Base-by-base conservation (phyloP, 2,113 vertebrate genomes). In the Empidonax traillii region DNA sequence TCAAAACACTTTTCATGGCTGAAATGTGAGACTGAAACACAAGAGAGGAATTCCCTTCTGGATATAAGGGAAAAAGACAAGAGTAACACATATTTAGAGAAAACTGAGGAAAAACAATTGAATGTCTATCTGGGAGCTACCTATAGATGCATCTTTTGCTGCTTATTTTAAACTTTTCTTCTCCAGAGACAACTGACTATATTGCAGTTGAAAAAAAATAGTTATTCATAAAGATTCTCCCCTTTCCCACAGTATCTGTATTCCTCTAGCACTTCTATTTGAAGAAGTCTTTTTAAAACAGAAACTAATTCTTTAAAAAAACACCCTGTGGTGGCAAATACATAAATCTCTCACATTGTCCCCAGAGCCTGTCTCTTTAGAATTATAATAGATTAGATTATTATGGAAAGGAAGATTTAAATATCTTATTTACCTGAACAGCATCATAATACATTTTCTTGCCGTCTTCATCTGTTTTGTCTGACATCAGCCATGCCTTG, bases 401-500 rank as follows among this genome's bases (percentile, higher is more conserved):
- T 59, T 94, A 90, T 86, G 79, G 62, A 75, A 97, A 96, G 77
- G 56, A 87, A 93, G 90, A 97, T 94, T 95, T 96, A 97, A 96
- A 87, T 82, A 75, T 77, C 84, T 89, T 61, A 84, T 94, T 98
- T 98, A 99, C 99, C 99, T 99, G 98, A 96, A 99, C 97, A 86
- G 99, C 98, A 61, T 99, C 98, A 43, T 99, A 99, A 98, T 99
- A 99, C 98, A 99, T 99, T 97, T 98, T 99, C 97, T 98, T 99
- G 90, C 98, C 99, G 77, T 99, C 99, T 94, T 99, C 98, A 96
- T 99, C 99, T 44, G 97, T 98, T 98, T 98, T 99, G 98, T 99
- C 99, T 33, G 99, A 99, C 99, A 99, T 99, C 93, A 99, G 96
- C 99, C 99, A 99, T 82, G 99, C 99, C 98, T 99, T 99, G 30